phyloP scores from a whole-genome alignment of 2,888 invertebrate genomes.

The Saturnia pavonia region DNA sequence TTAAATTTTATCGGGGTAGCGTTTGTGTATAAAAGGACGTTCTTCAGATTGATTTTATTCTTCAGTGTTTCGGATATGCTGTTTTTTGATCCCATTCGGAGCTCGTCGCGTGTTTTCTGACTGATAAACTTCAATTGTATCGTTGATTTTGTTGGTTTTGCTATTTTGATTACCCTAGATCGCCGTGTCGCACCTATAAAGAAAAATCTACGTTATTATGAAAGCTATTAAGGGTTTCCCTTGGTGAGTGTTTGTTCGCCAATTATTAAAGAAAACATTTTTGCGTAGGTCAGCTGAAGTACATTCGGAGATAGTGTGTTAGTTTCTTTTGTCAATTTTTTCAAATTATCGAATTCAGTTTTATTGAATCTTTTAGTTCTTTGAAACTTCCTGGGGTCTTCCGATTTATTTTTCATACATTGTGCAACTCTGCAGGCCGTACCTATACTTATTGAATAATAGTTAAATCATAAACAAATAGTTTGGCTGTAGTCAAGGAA shows the following conservation, averaged over 20 bases:
- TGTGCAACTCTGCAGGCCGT: too few species aligned
- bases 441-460: too few species aligned
- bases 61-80: conserved; percentile 34
- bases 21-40: conserved; percentile 40
- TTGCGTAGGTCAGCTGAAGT: neutral
- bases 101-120: neutral
- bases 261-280: neutral
- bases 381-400: too few species aligned
- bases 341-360: too few species aligned
- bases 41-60: conserved; percentile 42
- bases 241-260: neutral
- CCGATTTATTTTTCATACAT: too few species aligned
- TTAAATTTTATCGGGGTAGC: conserved; percentile 47
- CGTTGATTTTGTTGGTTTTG: neutral
- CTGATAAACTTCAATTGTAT: neutral
- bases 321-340: neutral
- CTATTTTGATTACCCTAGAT: neutral
- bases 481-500: too few species aligned
- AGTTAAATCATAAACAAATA: too few species aligned
- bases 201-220: conserved; percentile 15
- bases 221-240: neutral
- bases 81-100: neutral
- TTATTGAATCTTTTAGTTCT: too few species aligned
- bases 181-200: conserved; percentile 17
- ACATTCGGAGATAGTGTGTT: neutral